These are phyloP conservation scores for Phrynocephalus vlangalii DNA, from an alignment of 2,797 vertebrate genomes.

Conservation along the genomic window DNA sequence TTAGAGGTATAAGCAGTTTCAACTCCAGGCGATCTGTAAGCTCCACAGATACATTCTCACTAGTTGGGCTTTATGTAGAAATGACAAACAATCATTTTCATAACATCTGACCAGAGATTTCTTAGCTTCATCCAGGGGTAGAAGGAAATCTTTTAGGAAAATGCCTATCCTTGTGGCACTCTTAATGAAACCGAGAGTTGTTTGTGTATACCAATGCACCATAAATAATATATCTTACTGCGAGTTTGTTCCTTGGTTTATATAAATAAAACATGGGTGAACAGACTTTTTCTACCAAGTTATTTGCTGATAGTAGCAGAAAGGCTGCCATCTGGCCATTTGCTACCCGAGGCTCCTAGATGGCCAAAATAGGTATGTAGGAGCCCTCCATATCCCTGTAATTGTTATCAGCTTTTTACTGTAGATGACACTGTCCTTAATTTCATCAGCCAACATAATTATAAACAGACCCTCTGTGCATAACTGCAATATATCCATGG, in stretches of 20 bases:
- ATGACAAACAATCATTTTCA: neutral
- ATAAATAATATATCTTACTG: slow-evolving; percentile 45
- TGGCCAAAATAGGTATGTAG: slow-evolving; percentile 11
- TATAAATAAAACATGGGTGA: slow-evolving; percentile 38
- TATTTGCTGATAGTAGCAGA: slow-evolving; percentile 19
- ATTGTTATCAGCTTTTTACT: neutral
- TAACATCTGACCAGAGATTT: neutral
- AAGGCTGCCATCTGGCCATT: slow-evolving; percentile 17
- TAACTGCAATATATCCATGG: neutral
- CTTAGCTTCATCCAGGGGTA: neutral
- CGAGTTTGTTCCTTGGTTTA: slow-evolving; percentile 42
- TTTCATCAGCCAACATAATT: slow-evolving; percentile 15
- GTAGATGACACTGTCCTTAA: neutral
- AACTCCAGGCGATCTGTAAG: neutral
- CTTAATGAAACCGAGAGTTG: slow-evolving; percentile 29
- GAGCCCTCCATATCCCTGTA: neutral
- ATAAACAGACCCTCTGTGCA: neutral
- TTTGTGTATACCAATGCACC: slow-evolving; percentile 14
- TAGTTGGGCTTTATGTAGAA: neutral
- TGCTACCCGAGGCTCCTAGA: slow-evolving; percentile 13
- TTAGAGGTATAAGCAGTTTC: slow-evolving; percentile 24
- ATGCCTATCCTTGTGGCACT: neutral
- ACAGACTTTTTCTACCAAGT: slow-evolving; percentile 19
- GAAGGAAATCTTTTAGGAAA: neutral
- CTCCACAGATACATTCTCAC: neutral